These are phyloP conservation scores for Mamestra configurata DNA, from an alignment of 1,140 invertebrate genomes.

Conservation along the genomic window DNA sequence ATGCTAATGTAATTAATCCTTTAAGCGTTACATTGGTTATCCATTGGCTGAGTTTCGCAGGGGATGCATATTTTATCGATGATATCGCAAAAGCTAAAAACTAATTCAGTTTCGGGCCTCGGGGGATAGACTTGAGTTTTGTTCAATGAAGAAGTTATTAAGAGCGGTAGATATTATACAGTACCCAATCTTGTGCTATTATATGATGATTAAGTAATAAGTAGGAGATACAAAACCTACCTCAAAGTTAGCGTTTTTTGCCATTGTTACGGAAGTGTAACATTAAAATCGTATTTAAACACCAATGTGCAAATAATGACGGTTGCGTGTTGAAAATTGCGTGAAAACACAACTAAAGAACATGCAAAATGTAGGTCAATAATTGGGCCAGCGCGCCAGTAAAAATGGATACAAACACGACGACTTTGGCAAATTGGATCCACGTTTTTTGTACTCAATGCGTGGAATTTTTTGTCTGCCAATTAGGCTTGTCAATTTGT, in stretches of 20 bases:
- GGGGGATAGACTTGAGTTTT: neutral
- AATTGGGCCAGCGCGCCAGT: constrained; percentile 42
- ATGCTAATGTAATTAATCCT: constrained; percentile 42
- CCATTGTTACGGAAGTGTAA: neutral
- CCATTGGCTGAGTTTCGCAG: constrained; percentile 19
- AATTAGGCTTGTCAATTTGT: constrained; percentile 49
- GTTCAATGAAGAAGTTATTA: neutral
- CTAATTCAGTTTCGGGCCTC: constrained; percentile 26
- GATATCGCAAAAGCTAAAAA: constrained; percentile 28
- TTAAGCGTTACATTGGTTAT: constrained; percentile 18
- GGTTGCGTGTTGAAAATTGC: constrained; percentile 19
- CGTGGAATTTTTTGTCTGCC: constrained; percentile 47
- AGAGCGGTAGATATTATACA: neutral
- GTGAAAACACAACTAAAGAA: constrained; percentile 36
- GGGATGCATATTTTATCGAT: constrained; percentile 42
- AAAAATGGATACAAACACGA: constrained; percentile 49
- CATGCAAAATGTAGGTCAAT: constrained; percentile 47
- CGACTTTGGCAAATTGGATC: constrained; percentile 51
- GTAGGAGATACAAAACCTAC: neutral
- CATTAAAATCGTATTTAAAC: constrained; percentile 18
- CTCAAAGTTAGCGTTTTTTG: neutral
- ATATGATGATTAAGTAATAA: neutral
- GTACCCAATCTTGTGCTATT: neutral
- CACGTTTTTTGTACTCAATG: constrained; percentile 49
- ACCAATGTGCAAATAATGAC: constrained; percentile 8